Base-by-base conservation (phyloP, 2,888 invertebrate species). In the Drosophila merina region DNA sequence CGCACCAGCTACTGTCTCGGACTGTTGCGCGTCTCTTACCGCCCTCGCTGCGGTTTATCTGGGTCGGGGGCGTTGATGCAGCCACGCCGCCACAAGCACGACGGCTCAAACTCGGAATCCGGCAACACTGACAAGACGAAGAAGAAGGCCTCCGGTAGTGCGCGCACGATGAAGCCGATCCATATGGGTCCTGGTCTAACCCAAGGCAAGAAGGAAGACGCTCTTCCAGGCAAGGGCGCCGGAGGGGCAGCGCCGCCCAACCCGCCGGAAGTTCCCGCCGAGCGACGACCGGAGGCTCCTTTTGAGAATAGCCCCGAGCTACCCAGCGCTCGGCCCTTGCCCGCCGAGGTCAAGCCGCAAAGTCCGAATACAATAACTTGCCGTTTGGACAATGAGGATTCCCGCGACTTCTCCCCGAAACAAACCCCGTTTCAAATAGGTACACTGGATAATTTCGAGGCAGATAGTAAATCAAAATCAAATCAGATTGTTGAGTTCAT, bases 271-370 rank as follows among this genome's bases (percentile, higher is more conserved):
- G 6, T 42, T 3, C 70, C 70, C 7, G 40, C n/a, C 5, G 55
- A 72, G 28, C 55, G 42, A 26, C 54, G 40, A 8, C 64, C 66
- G 3, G 73, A 70, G 25, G 47, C 49, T 8, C 73, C 70, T 3
- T 38, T 36, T n/a, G 70, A 72, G 26, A n/a, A 30, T 8, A 47
- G 31, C n/a, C 70, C 70, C 2, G 72, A 60, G 10, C 33, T 70
- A 4, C 70, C 70, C 6, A 6, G 55, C 9, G 25, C 8, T 12
- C 73, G 10, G 10, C 64, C 63, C 0, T 6, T 10, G 4, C 63
- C 72, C 9, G 3, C 7, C 4, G 66, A 64, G 2, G 9, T 56
- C 5, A 55, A 64, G 30, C 70, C 70, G 8, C 47, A 31, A 28
- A 42, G 36, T 36, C 70, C 70, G 0, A 26, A 38, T 0, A 36